Conservation (phyloP, 2,113 vertebrate genomes). For the Pygoscelis antarcticus region DNA sequence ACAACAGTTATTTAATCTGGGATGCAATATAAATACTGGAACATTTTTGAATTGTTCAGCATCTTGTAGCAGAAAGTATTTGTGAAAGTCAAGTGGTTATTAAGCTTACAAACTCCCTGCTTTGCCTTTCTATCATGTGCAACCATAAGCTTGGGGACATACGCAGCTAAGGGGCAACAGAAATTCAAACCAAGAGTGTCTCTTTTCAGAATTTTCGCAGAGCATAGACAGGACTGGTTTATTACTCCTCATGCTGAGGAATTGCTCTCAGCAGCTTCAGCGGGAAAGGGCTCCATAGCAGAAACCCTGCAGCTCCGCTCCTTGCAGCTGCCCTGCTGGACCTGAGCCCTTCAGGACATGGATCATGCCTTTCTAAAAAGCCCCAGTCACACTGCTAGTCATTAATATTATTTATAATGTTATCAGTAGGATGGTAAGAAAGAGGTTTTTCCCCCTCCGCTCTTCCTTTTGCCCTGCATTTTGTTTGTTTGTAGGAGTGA, state of each 20-base stretch:
- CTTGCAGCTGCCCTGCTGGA: background rate
- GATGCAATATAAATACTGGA: constrained; percentile 62
- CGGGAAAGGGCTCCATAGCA: background rate
- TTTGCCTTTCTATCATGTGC: background rate
- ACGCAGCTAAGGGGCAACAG: background rate
- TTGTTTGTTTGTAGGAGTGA: background rate
- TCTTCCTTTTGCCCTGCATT: background rate
- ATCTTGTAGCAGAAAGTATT: constrained; percentile 68
- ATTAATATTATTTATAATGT: background rate
- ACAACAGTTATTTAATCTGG: constrained; percentile 62
- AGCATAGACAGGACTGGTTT: background rate
- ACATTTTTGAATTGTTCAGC: constrained; percentile 64
- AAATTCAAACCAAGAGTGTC: background rate
- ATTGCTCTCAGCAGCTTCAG: background rate
- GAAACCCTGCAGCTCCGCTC: background rate
- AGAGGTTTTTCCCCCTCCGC: background rate
- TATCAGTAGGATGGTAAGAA: background rate
- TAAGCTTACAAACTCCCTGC: constrained; percentile 7
- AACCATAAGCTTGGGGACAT: background rate
- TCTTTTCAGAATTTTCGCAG: background rate
- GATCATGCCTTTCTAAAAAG: background rate
- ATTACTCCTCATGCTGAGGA: background rate
- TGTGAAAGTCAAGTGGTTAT: constrained; percentile 64
- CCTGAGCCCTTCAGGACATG: background rate
- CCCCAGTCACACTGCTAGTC: background rate